Evolutionary conservation across 2,888 invertebrate species (phyloP).

Genomic region (Chouioia cunea): DNA sequence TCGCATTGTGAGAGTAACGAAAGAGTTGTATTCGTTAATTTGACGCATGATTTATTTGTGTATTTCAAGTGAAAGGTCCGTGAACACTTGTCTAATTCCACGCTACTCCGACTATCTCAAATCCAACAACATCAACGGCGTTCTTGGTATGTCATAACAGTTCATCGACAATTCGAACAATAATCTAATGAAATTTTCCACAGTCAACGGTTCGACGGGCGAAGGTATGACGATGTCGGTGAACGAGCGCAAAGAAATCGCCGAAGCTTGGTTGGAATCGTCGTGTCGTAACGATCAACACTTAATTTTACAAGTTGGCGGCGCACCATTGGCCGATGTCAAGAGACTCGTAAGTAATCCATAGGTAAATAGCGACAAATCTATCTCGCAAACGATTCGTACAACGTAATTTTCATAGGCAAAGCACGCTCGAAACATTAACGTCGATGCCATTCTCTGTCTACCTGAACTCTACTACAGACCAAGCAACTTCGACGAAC

Average conservation of each 20-base stretch:
- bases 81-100: conserved; percentile 70
- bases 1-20: background rate
- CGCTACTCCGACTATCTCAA: conserved; percentile 76
- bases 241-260: conserved; percentile 76
- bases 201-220: conserved; percentile 85
- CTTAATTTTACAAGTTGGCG: conserved; percentile 81
- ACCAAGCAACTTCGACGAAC: conserved; percentile 73
- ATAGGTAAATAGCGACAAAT: background rate
- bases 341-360: conserved; percentile 72
- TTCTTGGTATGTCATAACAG: conserved; percentile 73
- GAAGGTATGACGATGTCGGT: conserved; percentile 80
- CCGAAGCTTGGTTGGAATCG: conserved; percentile 76
- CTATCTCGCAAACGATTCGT: background rate
- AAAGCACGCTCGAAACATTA: conserved; percentile 75
- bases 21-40: too few species aligned
- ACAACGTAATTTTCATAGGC: conserved; percentile 69
- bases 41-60: background rate
- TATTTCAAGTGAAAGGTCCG: conserved; percentile 38
- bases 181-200: too few species aligned
- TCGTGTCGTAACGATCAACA: conserved; percentile 72
- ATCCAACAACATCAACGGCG: conserved; percentile 74
- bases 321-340: conserved; percentile 77
- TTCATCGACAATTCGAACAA: background rate
- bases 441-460: conserved; percentile 79
- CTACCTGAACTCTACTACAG: conserved; percentile 84